A percentile compares a stretch with the other conserved stretches of the same genome.
phyloP scores from a whole-genome alignment of 2,888 invertebrate genomes.

The Volucella inflata region DNA sequence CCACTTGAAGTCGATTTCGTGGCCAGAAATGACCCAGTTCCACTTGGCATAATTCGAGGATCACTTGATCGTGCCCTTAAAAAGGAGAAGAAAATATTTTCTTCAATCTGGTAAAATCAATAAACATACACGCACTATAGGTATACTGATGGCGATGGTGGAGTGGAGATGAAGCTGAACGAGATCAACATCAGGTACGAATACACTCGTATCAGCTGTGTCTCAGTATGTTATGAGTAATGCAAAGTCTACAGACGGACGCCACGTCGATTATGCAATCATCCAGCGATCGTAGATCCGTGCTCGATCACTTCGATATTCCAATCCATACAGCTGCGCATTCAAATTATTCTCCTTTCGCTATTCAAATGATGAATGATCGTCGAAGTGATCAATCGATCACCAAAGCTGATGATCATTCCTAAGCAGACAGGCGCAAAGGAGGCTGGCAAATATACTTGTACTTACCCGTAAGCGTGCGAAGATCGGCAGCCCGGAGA shows the following conservation, averaged over 20 bases:
- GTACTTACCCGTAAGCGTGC: constrained; percentile 17
- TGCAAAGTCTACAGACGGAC: constrained; percentile 20
- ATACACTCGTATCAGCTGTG: neutral
- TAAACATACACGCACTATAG: constrained; percentile 57
- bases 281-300: neutral
- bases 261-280: constrained; percentile 61
- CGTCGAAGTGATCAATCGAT: constrained; percentile 66
- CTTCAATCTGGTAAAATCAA: constrained; percentile 55
- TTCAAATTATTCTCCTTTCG: constrained; percentile 58
- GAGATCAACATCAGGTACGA: constrained; percentile 8
- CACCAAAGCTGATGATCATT: constrained; percentile 46
- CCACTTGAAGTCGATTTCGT: constrained; percentile 58
- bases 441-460: neutral
- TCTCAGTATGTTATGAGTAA: constrained; percentile 46
- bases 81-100: constrained; percentile 61
- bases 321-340: constrained; percentile 64
- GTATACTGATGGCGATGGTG: neutral
- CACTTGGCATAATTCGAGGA: constrained; percentile 59
- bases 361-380: constrained; percentile 74
- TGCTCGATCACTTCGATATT: constrained; percentile 34
- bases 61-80: constrained; percentile 60
- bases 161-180: constrained; percentile 30
- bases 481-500: constrained; percentile 58
- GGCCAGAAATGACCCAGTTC: constrained; percentile 58
- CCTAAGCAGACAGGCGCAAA: constrained; percentile 38